phyloP scores from a whole-genome alignment of 2,113 vertebrate species.

The Camelus dromedarius region DNA sequence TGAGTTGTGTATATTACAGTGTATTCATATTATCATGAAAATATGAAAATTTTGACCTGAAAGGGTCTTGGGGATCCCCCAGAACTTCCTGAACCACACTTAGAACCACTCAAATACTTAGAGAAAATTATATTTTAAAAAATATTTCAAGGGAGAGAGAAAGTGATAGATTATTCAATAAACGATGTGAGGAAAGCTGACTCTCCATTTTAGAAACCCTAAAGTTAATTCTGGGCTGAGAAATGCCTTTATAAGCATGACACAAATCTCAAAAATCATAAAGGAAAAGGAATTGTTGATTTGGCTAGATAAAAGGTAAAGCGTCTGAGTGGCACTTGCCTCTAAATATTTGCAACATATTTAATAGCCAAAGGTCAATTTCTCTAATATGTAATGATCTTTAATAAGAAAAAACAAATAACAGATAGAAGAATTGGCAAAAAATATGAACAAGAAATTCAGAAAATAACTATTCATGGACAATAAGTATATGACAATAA shows the following conservation, averaged over 20 bases:
- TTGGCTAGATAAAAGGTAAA: background rate
- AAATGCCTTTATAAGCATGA: background rate
- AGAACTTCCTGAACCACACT: background rate
- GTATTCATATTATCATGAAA: background rate
- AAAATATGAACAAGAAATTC: background rate
- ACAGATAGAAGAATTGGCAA: background rate
- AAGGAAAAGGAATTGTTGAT: background rate
- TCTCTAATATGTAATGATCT: background rate
- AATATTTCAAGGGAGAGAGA: background rate
- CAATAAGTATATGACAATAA: background rate
- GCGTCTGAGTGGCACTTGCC: background rate
- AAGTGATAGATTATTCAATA: background rate
- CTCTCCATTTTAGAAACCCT: background rate
- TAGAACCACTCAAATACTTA: conserved; percentile 9
- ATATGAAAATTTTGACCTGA: background rate
- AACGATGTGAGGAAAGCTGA: background rate
- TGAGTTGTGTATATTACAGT: background rate
- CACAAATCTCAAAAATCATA: background rate
- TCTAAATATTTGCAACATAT: background rate
- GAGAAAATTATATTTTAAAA: background rate
- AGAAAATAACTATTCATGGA: background rate
- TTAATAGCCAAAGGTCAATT: background rate
- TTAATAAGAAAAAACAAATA: background rate
- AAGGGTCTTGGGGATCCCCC: background rate
- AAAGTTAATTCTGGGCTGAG: background rate